These are phyloP conservation scores for Nymphalis io DNA, from an alignment of 1,140 invertebrate species.

Conservation along the genomic window DNA sequence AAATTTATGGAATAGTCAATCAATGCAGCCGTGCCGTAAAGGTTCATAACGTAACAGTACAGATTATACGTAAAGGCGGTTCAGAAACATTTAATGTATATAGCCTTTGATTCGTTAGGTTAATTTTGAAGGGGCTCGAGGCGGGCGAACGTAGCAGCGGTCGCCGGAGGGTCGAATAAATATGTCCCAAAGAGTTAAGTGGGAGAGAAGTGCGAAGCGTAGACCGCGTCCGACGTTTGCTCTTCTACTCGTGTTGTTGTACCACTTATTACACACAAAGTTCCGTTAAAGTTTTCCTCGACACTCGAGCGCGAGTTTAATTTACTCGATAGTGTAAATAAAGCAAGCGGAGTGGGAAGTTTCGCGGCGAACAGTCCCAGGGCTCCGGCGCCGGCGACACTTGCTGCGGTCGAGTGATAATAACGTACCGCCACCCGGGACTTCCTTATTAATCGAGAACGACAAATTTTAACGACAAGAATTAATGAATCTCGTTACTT, in stretches of 20 bases:
- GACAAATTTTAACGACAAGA: slow-evolving; percentile 83
- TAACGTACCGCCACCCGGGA: slow-evolving; percentile 72
- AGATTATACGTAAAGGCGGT: slow-evolving; percentile 34
- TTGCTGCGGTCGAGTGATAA: slow-evolving; percentile 75
- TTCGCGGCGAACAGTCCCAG: slow-evolving; percentile 66
- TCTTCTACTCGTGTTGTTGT: slow-evolving; percentile 80
- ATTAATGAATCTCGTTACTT: slow-evolving; percentile 82
- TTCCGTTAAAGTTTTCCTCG: slow-evolving; percentile 78
- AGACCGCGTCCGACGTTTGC: slow-evolving; percentile 80
- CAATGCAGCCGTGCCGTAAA: slow-evolving; percentile 53
- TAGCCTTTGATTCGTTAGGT: slow-evolving; percentile 73
- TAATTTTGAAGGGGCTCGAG: slow-evolving; percentile 67
- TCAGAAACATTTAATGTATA: slow-evolving; percentile 61
- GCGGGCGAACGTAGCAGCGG: slow-evolving; percentile 57
- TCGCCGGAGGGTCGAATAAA: slow-evolving; percentile 80
- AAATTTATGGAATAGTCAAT: slow-evolving; percentile 65
- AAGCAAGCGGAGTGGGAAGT: slow-evolving; percentile 78
- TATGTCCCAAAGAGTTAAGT: slow-evolving; percentile 81
- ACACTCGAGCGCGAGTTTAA: slow-evolving; percentile 80
- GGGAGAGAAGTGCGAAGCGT: slow-evolving; percentile 73
- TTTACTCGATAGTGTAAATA: slow-evolving; percentile 82
- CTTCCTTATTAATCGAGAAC: slow-evolving; percentile 82
- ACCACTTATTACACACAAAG: slow-evolving; percentile 81
- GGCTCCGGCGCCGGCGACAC: slow-evolving; percentile 48
- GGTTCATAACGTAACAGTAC: slow-evolving; percentile 44